A percentile compares a stretch with the other conserved stretches of the same genome.
Conservation (phyloP, 2,888 invertebrate genomes). For the Frankliniella fusca region DNA sequence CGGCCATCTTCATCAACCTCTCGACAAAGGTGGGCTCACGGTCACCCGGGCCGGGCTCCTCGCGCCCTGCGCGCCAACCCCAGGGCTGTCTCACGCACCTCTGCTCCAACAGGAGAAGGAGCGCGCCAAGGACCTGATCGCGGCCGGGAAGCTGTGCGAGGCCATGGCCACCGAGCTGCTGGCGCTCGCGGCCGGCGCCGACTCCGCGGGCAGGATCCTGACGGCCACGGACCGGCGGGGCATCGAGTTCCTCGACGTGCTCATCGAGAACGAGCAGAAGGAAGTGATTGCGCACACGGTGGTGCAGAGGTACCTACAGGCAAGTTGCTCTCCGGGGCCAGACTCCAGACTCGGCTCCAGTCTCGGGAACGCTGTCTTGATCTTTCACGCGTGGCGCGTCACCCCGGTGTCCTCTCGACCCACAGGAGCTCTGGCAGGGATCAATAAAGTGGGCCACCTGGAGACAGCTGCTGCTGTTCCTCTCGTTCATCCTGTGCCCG, state of each 20-base stretch:
- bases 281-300: conserved; percentile 96
- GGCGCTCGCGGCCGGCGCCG: conserved; percentile 87
- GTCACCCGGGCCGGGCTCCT: neutral
- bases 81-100: too few relatives aligned
- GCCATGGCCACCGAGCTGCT: conserved; percentile 95
- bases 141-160: conserved; percentile 94
- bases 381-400: too few relatives aligned
- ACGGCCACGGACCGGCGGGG: conserved; percentile 93
- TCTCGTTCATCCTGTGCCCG: conserved; percentile 88
- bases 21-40: conserved; percentile 67
- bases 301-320: conserved; percentile 93
- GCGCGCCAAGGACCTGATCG: conserved; percentile 91
- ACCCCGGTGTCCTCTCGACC: conserved; percentile 35
- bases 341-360: neutral
- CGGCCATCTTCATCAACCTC: conserved; percentile 80
- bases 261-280: conserved; percentile 98
- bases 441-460: conserved; percentile 94
- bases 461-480: conserved; percentile 88
- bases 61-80: neutral
- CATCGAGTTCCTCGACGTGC: conserved; percentile 90
- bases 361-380: too few relatives aligned
- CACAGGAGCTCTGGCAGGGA: conserved; percentile 95
- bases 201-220: conserved; percentile 89
- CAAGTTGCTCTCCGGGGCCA: conserved; percentile 46
- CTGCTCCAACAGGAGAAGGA: conserved; percentile 75